These are phyloP conservation scores for Peromyscus eremicus DNA, from an alignment of 2,797 vertebrate genomes.

Conservation along the genomic window DNA sequence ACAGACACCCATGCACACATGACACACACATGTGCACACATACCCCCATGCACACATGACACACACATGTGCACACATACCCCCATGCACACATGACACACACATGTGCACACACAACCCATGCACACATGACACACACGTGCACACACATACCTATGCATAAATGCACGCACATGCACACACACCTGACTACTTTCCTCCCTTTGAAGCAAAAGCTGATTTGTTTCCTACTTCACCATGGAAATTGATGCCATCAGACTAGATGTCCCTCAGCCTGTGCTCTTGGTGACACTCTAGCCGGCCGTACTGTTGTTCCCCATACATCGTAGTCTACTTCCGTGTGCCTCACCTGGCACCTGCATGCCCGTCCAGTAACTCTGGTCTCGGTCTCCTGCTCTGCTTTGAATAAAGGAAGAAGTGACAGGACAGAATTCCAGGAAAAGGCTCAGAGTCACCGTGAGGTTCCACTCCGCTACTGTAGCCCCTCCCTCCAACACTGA, in stretches of 20 bases:
- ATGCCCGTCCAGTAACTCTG: not conserved
- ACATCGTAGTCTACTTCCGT: too few species aligned
- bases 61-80: too few species aligned
- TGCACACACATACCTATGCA: not conserved
- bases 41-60: not conserved
- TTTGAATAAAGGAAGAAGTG: not conserved
- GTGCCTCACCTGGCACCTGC: too few species aligned
- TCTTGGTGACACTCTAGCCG: not conserved
- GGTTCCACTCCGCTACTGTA: not conserved
- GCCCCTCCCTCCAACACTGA: not conserved
- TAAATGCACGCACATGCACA: not conserved
- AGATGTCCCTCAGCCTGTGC: not conserved
- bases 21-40: not conserved
- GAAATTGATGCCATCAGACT: not conserved
- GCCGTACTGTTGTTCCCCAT: too few species aligned
- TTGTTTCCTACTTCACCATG: not conserved
- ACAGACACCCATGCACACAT: not conserved
- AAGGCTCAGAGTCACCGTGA: not conserved
- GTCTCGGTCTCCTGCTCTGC: not conserved
- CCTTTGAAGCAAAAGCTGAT: not conserved
- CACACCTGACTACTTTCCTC: too few species aligned
- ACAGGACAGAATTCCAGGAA: not conserved
- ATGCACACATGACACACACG: not conserved
- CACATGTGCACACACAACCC: not conserved
- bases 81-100: not conserved